Evolutionary conservation across 2,888 invertebrate species (phyloP).

Genomic region (Fragum fragum): DNA sequence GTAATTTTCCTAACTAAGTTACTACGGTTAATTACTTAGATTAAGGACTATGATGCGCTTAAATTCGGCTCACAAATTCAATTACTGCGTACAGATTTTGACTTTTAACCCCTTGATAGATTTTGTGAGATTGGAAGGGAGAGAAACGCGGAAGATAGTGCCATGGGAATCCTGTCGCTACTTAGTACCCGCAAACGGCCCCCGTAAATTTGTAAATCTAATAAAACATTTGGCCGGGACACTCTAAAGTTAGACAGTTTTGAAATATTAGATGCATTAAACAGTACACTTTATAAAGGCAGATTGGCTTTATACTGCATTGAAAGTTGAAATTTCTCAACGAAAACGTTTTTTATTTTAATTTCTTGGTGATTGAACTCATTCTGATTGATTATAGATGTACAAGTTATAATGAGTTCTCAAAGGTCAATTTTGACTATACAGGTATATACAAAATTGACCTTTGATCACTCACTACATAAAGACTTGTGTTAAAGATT

Average conservation of each 20-base stretch:
- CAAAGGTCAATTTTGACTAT: no score
- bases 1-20: slow-evolving; percentile 67
- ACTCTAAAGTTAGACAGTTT: neutral
- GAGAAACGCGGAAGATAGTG: slow-evolving; percentile 40
- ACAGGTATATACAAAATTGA: no score
- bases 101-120: slow-evolving; percentile 69
- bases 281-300: no score
- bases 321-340: no score
- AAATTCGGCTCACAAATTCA: slow-evolving; percentile 68
- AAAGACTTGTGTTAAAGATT: no score
- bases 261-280: no score
- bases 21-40: slow-evolving; percentile 66
- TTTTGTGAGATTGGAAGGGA: slow-evolving; percentile 53
- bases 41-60: slow-evolving; percentile 66
- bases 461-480: no score
- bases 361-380: no score
- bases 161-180: slow-evolving; percentile 52
- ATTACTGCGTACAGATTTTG: slow-evolving; percentile 69
- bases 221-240: slow-evolving; percentile 37
- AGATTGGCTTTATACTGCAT: no score
- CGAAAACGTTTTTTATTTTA: no score
- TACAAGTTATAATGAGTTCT: no score
- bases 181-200: slow-evolving; percentile 52
- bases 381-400: no score
- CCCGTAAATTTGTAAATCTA: slow-evolving; percentile 54